Base-by-base conservation (phyloP, 2,888 invertebrate species). In the Torymus auratus region DNA sequence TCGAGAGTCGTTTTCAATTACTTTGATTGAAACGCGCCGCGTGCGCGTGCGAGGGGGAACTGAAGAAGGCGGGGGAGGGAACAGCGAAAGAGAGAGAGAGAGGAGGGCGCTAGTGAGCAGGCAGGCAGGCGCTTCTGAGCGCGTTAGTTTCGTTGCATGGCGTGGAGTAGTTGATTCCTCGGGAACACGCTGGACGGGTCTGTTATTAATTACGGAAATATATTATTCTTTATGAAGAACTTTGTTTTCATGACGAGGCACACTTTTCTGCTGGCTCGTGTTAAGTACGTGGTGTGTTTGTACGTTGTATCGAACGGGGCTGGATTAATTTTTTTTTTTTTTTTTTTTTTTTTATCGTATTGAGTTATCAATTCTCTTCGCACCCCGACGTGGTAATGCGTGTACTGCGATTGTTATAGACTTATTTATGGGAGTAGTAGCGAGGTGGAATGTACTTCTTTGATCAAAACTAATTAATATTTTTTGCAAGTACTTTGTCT, bases 1-100 rank as follows among this genome's bases (percentile, higher is more conserved):
- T 0, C 1, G 58, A 67, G 23, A 74, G 73, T 83, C 79, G 73
- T 74, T 82, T 83, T 79, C 83, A 83, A 83, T 83, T 83, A 83
- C 83, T 58, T 74, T 81, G 83, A 79, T 81, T 76, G 83, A 81
- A 79, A 58, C 58, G 53, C 75, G 68, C 61, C 67, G 41, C 50
- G 56, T 52, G 15, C 13, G 15, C 41, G 61, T n/a, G n/a, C 58
- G 28, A 17, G 56, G 23, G 17, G 70, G 56, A 55, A 15, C 52
- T 52, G 53, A n/a, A 64, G 56, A 64, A 17, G 61, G 56, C 13
- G 13, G 55, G 58, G 20, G 55, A 78, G 62, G 75, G 17, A 17
- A 23, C n/a, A 23, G 56, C 50, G 67, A 60, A 17, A 23, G 17
- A 23, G 56, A 56, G 67, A 60, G 64, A 23, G 50, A 13, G 55